Base-by-base conservation (phyloP, 2,113 vertebrate species). In the Prolemur simus region DNA sequence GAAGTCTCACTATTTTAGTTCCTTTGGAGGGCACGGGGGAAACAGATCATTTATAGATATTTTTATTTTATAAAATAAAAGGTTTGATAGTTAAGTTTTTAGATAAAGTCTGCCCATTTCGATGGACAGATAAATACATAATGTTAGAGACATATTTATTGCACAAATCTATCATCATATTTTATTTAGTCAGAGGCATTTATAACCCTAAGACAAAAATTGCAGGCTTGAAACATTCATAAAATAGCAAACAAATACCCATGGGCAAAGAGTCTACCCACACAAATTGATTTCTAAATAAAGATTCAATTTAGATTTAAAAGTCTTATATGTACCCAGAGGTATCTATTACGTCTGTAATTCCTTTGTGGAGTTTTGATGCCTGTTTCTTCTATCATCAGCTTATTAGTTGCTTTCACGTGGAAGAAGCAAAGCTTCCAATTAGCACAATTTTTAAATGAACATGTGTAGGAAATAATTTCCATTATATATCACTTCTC, bases 211-310 rank as follows among this genome's bases (percentile, higher is more conserved):
- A 32, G 94, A 95, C 87, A 96, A 96, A 96, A 77, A 78, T 29
- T 78, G 68, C 66, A 95, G 52, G 85, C 97, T 98, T 97, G 90
- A 95, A 97, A 88, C 82, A 92, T 98, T 98, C 97, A 94, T 96
- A 98, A 94, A 92, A 88, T 74, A 89, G 68, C 86, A 97, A 94
- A 89, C 69, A 95, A 96, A 97, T 73, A 93, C 78, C 96, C 95
- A 92, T 85, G 87, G 97, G 97, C 60, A 89, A 97, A 83, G 82
- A 94, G 68, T 64, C 73, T 96, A 91, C 5, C 92, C 91, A 96
- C 84, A 87, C 69, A 97, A 97, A 97, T 97, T 96, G 8, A 93
- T 97, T 98, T 98, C 93, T 97, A 98, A 98, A 98, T 91, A 95
- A 95, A 97, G 0, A 0, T 97, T 98, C 96, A 97, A 95, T 98